Percentiles rank a stretch among this genome's conserved stretches.
These are phyloP conservation scores for Zophobas morio DNA, from an alignment of 1,140 invertebrate species.

Conservation along the genomic window DNA sequence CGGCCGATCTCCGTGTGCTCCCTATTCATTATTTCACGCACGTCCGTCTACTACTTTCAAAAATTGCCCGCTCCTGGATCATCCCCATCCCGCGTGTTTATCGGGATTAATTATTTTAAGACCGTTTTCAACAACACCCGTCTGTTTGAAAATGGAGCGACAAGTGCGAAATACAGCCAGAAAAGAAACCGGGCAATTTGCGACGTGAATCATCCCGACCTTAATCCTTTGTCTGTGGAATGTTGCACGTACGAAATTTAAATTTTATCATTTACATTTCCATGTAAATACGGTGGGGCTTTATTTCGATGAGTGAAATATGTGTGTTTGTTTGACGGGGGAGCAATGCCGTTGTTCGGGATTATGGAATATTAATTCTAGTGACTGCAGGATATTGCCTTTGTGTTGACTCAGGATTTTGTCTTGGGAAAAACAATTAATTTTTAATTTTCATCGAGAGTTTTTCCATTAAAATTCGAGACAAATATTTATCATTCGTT, in stretches of 20 bases:
- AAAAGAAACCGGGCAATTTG: too few relatives aligned
- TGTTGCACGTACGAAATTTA: too few relatives aligned
- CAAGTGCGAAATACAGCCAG: too few relatives aligned
- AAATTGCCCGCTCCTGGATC: not conserved
- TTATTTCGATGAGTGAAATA: too few relatives aligned
- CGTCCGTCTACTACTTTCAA: not conserved
- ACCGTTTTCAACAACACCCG: too few relatives aligned
- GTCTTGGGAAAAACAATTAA: constrained; percentile 9
- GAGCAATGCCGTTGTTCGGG: too few relatives aligned
- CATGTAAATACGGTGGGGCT: too few relatives aligned
- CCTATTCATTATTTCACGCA: not conserved
- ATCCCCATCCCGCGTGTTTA: not conserved
- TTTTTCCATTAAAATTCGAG: not conserved
- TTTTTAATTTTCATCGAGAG: constrained; percentile 7
- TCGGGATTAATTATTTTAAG: not conserved
- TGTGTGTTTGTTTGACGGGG: too few relatives aligned
- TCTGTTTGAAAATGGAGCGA: too few relatives aligned
- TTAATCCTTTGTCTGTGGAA: too few relatives aligned
- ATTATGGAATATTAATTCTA: not conserved
- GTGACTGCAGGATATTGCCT: not conserved
- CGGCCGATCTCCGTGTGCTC: not conserved
- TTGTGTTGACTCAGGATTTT: constrained; percentile 1
- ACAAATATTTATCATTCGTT: not conserved
- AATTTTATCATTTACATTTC: too few relatives aligned
- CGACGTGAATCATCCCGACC: too few relatives aligned